Evolutionary conservation across 2,888 invertebrate species (phyloP).

Genomic region (Nemapogon koenigi): DNA sequence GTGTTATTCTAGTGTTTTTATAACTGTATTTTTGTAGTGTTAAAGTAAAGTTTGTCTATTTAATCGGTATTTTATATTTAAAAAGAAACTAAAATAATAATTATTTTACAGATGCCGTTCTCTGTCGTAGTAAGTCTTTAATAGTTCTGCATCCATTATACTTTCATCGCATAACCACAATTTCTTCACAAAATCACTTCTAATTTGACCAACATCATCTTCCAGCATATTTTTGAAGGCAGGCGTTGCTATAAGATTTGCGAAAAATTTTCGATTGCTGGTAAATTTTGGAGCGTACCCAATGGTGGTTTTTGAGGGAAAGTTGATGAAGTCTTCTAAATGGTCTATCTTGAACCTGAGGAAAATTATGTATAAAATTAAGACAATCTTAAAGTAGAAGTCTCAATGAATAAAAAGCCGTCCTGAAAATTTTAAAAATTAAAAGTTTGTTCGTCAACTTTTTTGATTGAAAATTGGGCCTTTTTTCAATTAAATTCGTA

Average conservation of each 20-base stretch:
- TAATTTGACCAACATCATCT: conserved; percentile 28
- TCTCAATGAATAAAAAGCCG: too few relatives aligned
- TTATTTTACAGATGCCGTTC: conserved; percentile 28
- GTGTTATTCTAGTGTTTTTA: too few relatives aligned
- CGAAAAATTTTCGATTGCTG: conserved; percentile 43
- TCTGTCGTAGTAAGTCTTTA: conserved; percentile 34
- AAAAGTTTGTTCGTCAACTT: too few relatives aligned
- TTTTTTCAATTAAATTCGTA: too few relatives aligned
- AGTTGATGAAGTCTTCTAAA: conserved; percentile 32
- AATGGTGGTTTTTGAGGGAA: conserved; percentile 40
- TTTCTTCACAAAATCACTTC: conserved; percentile 26
- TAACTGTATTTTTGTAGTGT: too few relatives aligned
- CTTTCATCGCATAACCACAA: conserved; percentile 32
- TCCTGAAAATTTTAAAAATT: too few relatives aligned
- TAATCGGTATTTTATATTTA: too few relatives aligned
- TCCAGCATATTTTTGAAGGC: conserved; percentile 35
- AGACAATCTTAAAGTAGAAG: too few relatives aligned
- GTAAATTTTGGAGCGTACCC: conserved; percentile 38
- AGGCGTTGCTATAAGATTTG: conserved; percentile 34
- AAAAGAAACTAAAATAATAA: too few relatives aligned
- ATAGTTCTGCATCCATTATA: conserved; percentile 10
- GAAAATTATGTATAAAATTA: too few relatives aligned
- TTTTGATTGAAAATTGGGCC: too few relatives aligned
- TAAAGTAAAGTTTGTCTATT: too few relatives aligned
- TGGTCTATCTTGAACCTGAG: conserved; percentile 36